Base-by-base conservation (phyloP, 2,888 invertebrate species). In the Thereva unica region DNA sequence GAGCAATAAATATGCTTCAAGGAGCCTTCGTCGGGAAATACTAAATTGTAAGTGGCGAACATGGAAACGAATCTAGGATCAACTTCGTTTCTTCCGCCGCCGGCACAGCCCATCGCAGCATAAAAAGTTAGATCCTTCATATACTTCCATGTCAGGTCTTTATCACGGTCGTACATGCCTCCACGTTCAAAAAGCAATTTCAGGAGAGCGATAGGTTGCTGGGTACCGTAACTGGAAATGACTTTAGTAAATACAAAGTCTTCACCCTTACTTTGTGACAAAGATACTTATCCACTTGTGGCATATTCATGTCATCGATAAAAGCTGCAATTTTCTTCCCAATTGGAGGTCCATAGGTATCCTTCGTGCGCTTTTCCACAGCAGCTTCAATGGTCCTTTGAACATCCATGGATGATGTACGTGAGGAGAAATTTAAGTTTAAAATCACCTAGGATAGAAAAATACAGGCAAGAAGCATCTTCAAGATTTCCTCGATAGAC, bases 241-340 rank as follows among this genome's bases (percentile, higher is more conserved):
- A 9, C 9, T 38, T 7, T 7, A 12, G 8, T 42, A 5, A 7
- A 42, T 23, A 23, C 40, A 54, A 55, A 4, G 40, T 55, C 23
- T 55, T 23, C 9, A 3, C 41, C 10, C 23, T 12, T 35, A 53
- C n/a, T 9, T 37, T 37, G 8, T 64, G 12, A 10, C 41, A 42
- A 45, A 54, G 42, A 77, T 73, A 81, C 78, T 77, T 77, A 74
- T 81, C 81, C 53, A 90, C 89, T 80, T 89, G 86, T 41, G 96
- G 95, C 95, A 95, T 95, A 77, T 95, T 95, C 89, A 96, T 90
- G 76, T 97, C 95, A 76, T 97, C 96, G 71, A 96, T 90, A 76
- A 96, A 97, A 71, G 93, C 87, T 44, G 95, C 85, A 77, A 96
- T 85, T 75, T 91, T 90, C 81, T 94, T 96, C 41, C 95, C 95